Conservation (phyloP, 2,797 vertebrate species). For the Nyctibius grandis region DNA sequence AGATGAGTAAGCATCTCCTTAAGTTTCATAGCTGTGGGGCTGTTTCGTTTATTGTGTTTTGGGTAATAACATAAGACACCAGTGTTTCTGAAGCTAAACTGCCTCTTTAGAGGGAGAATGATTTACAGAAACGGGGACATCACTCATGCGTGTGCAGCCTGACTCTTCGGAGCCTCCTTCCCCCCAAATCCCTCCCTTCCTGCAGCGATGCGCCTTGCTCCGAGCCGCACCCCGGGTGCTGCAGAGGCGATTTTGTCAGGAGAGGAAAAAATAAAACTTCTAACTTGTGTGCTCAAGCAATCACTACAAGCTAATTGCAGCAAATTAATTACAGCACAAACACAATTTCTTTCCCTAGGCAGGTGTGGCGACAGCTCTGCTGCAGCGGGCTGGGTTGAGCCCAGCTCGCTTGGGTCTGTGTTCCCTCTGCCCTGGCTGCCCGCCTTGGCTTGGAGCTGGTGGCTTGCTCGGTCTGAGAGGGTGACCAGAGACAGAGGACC, state of each 20-base stretch:
- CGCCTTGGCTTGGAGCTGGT: neutral
- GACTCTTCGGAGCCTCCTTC: neutral
- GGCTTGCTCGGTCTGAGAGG: neutral
- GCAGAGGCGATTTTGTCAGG: neutral
- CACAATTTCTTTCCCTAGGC: neutral
- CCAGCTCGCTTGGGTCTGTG: rapidly evolving
- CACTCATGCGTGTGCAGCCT: neutral
- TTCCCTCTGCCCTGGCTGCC: neutral
- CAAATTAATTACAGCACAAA: constrained; percentile 28
- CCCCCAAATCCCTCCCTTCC: neutral
- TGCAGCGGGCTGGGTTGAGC: neutral
- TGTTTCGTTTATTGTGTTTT: constrained; percentile 19
- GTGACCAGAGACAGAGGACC: neutral
- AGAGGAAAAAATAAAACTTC: neutral
- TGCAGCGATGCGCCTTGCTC: neutral
- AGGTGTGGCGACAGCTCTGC: neutral
- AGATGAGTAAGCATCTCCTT: constrained; percentile 47
- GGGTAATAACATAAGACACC: neutral
- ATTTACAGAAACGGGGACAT: neutral
- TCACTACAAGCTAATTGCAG: constrained; percentile 16
- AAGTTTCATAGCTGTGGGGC: constrained; percentile 39
- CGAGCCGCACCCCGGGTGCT: neutral
- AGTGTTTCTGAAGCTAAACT: constrained; percentile 3
- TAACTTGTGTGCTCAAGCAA: neutral
- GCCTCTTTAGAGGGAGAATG: constrained; percentile 13